Evolutionary conservation across 2,797 vertebrate species (phyloP), one percentile per base, ranked within the genome.

Genomic region (Tadarida brasiliensis): DNA sequence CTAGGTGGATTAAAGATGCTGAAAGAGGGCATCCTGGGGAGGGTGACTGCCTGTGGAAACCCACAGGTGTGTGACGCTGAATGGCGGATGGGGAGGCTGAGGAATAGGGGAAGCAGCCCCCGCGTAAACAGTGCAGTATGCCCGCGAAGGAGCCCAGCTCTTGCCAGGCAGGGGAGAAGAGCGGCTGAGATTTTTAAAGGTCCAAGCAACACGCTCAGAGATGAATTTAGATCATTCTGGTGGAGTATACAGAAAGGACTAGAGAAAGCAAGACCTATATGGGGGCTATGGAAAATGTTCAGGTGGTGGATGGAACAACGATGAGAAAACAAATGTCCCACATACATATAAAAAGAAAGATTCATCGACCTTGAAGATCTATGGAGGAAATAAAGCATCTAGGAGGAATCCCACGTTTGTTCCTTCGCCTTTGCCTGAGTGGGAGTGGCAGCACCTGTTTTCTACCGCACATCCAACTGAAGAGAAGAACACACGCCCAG

Each of bases 281-380:
- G 30, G 24, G 83, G 88, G 87, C 5, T 30, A 56, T 20, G 35
- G 76, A 77, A 67, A 73, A 80, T 47, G n/a, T 90, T 28, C 20
- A 57, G 15, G 11, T 0, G 15, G 17, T 19, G 30, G 24, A 3
- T n/a, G 56, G 85, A 92, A 44, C 17, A 78, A 33, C 11, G 12
- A 83, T 7, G 2, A 80, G n/a, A 39, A 78, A 56, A 30, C 4
- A 12, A 17, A 67, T 87, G 56, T 28, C 6, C 11, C 26, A 30
- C 6, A 17, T n/a, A 47, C 14, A 47, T 30, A 57, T 12, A 67
- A 44, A 67, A 81, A n/a, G 39, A 47, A 54, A 24, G 39, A 61
- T 17, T 14, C 33, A 26, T 26, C 59, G 12, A 51, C 20, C 4
- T 39, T 33, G 11, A 59, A 80, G 78, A 19, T 33, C 28, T 19